Percentiles rank a stretch among this genome's conserved stretches.
These are phyloP conservation scores for Cepphus grylle DNA, from an alignment of 2,113 vertebrate genomes.

Conservation along the genomic window DNA sequence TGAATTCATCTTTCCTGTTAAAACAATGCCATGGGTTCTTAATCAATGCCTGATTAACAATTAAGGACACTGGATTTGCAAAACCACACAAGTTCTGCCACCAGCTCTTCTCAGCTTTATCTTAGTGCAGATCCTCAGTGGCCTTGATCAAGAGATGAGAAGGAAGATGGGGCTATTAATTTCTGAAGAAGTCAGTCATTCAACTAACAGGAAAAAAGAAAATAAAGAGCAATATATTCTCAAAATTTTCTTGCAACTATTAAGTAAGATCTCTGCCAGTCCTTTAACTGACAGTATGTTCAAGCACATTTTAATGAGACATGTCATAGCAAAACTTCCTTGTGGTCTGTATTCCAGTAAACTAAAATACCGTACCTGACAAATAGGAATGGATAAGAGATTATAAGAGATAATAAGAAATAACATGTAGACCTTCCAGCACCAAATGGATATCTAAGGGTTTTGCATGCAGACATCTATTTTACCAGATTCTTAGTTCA, in stretches of 20 bases:
- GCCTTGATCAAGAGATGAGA: not conserved
- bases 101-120: not conserved
- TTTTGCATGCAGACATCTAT: not conserved
- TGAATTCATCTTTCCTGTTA: not conserved
- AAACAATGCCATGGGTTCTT: not conserved
- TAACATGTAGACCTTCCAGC: not conserved
- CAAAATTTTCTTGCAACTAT: not conserved
- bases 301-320: not conserved
- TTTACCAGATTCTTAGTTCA: not conserved
- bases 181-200: not conserved
- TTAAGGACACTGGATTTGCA: not conserved
- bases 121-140: not conserved
- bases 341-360: not conserved
- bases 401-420: not conserved
- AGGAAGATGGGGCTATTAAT: not conserved
- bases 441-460: not conserved
- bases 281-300: not conserved
- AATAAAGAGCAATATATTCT: not conserved
- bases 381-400: not conserved
- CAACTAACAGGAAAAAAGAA: not conserved
- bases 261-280: not conserved
- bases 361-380: not conserved
- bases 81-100: not conserved
- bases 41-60: not conserved
- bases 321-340: not conserved